A percentile compares a stretch with the other conserved stretches of the same genome.
phyloP scores from a whole-genome alignment of 2,797 vertebrate species.

The Siniperca obscura region DNA sequence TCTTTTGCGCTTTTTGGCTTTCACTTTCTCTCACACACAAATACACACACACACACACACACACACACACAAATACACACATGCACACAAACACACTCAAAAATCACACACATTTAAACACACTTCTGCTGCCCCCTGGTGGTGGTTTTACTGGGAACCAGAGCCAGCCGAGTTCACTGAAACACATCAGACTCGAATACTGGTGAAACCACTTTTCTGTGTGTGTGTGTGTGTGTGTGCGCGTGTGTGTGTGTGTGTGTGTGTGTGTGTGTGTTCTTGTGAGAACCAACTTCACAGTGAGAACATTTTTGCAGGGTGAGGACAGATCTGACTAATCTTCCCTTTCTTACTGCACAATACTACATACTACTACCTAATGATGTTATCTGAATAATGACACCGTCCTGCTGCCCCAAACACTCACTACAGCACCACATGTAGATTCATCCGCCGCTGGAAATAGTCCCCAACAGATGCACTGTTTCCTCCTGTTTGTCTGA shows the following conservation, averaged over 20 bases:
- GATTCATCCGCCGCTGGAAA: too few species aligned
- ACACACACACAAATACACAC: background rate
- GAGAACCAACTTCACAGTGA: slow-evolving; percentile 12
- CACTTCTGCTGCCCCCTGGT: slow-evolving; percentile 58
- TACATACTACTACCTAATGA: too few species aligned
- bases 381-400: too few species aligned
- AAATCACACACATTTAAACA: slow-evolving; percentile 3
- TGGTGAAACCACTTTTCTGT: slow-evolving; percentile 15
- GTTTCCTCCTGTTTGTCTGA: too few species aligned
- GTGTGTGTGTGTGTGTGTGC: background rate
- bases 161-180: background rate
- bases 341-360: background rate
- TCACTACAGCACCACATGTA: too few species aligned
- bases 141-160: slow-evolving; percentile 13
- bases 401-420: too few species aligned
- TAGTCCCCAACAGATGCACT: too few species aligned
- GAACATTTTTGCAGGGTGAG: slow-evolving; percentile 33
- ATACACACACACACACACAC: background rate
- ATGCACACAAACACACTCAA: slow-evolving; percentile 5
- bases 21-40: slow-evolving; percentile 5
- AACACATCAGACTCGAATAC: slow-evolving; percentile 24
- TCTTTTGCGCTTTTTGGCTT: slow-evolving; percentile 46
- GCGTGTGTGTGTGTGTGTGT: background rate
- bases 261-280: background rate
- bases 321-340: slow-evolving; percentile 3